These are phyloP conservation scores for Procambarus virginalis DNA, from an alignment of 1,140 invertebrate genomes.

Conservation along the genomic window DNA sequence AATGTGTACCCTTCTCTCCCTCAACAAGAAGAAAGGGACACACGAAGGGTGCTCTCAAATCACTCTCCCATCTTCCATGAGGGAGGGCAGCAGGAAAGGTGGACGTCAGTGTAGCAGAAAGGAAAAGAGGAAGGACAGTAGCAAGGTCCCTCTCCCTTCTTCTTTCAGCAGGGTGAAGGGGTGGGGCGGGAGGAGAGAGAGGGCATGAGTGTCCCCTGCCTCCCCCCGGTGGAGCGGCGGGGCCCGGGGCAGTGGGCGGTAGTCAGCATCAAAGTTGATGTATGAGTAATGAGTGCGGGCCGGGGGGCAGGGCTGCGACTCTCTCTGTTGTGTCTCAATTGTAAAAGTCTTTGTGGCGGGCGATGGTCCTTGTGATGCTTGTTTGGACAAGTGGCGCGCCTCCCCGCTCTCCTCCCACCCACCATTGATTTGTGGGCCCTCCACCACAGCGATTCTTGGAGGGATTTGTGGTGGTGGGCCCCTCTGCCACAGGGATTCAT, in stretches of 20 bases:
- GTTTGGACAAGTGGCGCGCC: slow-evolving; percentile 37
- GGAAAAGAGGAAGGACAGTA: slow-evolving; percentile 11
- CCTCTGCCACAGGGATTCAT: too few species aligned
- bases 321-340: slow-evolving; percentile 53
- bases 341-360: slow-evolving; percentile 23
- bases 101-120: background rate
- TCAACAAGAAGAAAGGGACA: background rate
- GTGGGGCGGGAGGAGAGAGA: background rate
- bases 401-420: background rate
- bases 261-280: slow-evolving; percentile 57
- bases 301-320: slow-evolving; percentile 8
- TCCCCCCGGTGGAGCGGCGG: background rate
- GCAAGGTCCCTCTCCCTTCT: background rate
- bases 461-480: slow-evolving; percentile 9
- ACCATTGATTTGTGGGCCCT: slow-evolving; percentile 30
- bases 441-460: slow-evolving; percentile 27
- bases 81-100: too few species aligned
- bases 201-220: background rate
- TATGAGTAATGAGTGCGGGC: slow-evolving; percentile 48
- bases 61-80: too few species aligned
- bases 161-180: background rate
- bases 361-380: slow-evolving; percentile 17
- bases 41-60: too few species aligned
- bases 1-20: background rate
- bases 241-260: slow-evolving; percentile 21